Base-by-base conservation (phyloP, 2,888 invertebrate species). In the Trilocha varians region DNA sequence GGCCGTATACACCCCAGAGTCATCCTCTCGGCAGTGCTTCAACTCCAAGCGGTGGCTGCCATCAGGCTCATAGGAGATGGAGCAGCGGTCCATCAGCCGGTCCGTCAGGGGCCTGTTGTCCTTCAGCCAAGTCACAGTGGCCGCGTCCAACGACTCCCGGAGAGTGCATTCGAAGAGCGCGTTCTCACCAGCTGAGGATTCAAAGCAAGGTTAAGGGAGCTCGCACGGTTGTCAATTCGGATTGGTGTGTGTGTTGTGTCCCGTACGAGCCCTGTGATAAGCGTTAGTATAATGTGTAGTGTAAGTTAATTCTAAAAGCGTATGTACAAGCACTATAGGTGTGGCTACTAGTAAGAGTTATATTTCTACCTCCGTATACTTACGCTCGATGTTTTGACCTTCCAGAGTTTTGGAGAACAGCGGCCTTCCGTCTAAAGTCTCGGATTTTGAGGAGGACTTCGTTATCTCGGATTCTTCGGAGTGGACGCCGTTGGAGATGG, bases 1-100 rank as follows among this genome's bases (percentile, higher is more conserved):
- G 36, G 96, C 95, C 0, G 95, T 95, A 73, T 98, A 98, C 35
- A 95, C 89, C 38, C 96, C 97, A n/a, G 91, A 89, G 75, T 98
- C 98, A 17, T 88, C 90, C 57, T 92, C 89, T 47, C 88, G 82
- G 58, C 93, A 93, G 69, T 95, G 93, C 60, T 90, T 89, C 50
- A 94, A 89, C 56, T 91, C 89, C 53, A 98, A 83, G 43, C 90
- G 91, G 71, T 92, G 92, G 3, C 71, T 70, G 42, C 87, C 88
- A 18, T 87, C 87, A 15, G 87, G 82, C 11, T 87, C 86, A 40
- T 87, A 87, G 5, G 89, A 87, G 52, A 89, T 87, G 49, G 85
- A 87, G 40, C 94, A 90, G 13, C 94, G 88, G 65, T 94, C 93
- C 50, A 93, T 92, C 41, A 93, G 77, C 40, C 87, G 89, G 70